Evolutionary conservation across 2,113 vertebrate genomes (phyloP).

Genomic region (Psittacula cyanocephala): DNA sequence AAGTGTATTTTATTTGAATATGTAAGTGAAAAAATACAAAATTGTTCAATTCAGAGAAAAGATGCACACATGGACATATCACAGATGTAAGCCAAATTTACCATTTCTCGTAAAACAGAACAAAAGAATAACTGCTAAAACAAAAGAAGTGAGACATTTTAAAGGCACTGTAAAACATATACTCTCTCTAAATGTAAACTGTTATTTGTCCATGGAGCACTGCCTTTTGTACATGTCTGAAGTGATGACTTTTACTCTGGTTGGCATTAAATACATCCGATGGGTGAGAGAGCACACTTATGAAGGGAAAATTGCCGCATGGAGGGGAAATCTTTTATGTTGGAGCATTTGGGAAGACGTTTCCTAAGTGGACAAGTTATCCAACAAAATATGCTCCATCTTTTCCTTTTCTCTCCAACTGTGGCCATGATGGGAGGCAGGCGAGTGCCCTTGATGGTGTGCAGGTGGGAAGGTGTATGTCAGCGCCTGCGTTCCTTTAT

Average conservation of each 20-base stretch:
- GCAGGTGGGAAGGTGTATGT: not conserved
- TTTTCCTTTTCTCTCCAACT: not conserved
- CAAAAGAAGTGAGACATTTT: not conserved
- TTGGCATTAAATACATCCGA: fast-evolving
- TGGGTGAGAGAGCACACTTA: not conserved
- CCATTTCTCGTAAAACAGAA: not conserved
- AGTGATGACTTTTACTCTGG: not conserved
- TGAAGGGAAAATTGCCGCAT: not conserved
- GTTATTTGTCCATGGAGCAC: not conserved
- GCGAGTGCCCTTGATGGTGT: not conserved
- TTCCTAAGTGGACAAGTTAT: not conserved
- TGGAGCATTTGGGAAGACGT: not conserved
- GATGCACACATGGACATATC: not conserved
- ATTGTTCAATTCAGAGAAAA: not conserved
- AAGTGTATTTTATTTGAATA: not conserved
- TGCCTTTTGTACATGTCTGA: not conserved
- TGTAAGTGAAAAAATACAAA: not conserved
- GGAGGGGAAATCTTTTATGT: not conserved
- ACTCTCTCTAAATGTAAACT: not conserved
- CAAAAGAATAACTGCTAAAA: not conserved
- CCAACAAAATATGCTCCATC: not conserved
- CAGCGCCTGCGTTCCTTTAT: not conserved
- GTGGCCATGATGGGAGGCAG: not conserved
- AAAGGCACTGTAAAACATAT: not conserved
- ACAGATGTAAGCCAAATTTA: not conserved